Evolutionary conservation across 2,888 invertebrate species (phyloP).

Genomic region (Coelinius sp.): DNA sequence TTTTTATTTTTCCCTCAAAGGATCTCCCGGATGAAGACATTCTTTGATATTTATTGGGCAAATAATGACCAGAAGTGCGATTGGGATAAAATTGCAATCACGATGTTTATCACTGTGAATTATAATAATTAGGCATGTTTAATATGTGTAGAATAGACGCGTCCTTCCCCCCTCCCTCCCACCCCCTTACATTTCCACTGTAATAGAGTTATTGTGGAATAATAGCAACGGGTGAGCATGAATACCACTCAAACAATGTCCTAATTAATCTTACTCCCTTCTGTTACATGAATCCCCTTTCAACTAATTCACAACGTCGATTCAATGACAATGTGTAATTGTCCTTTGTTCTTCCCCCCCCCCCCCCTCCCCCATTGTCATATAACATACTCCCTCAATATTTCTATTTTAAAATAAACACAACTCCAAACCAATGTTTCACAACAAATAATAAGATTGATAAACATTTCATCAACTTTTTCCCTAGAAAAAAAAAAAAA

Average conservation of each 20-base stretch:
- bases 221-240: slow-evolving; percentile 15
- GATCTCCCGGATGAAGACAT: background rate
- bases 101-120: slow-evolving; percentile 1
- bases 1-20: background rate
- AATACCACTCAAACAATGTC: slow-evolving; percentile 13
- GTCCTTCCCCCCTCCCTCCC: too few relatives aligned
- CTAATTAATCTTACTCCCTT: slow-evolving; percentile 28
- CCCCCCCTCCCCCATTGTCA: background rate
- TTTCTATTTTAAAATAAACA: too few relatives aligned
- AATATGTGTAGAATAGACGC: background rate
- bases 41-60: slow-evolving; percentile 28
- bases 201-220: slow-evolving; percentile 25
- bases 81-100: slow-evolving; percentile 8
- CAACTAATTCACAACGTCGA: background rate
- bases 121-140: background rate
- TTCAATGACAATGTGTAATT: slow-evolving; percentile 15
- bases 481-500: background rate
- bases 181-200: background rate
- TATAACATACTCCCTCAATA: background rate
- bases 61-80: slow-evolving; percentile 26
- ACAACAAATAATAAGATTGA: too few relatives aligned
- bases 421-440: too few relatives aligned
- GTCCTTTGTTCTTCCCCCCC: background rate
- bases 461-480: background rate
- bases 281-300: background rate